These are phyloP conservation scores for Plebejus argus DNA, from an alignment of 2,888 invertebrate genomes.

Conservation along the genomic window DNA sequence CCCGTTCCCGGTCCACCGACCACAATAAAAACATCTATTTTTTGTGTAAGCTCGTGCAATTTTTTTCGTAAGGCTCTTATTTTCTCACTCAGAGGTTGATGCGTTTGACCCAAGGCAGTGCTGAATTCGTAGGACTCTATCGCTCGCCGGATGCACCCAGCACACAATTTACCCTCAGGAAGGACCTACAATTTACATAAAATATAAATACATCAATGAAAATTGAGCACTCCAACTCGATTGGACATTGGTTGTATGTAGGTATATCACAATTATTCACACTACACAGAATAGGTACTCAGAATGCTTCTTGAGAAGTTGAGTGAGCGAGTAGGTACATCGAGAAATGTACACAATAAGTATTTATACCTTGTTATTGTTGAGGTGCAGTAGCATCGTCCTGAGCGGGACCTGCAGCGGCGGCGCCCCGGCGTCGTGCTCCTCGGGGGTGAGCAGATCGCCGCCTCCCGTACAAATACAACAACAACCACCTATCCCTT, in stretches of 20 bases:
- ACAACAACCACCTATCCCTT: conserved; percentile 51
- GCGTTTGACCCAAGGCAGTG: conserved; percentile 50
- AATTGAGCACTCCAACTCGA: no score
- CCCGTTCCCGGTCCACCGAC: conserved; percentile 65
- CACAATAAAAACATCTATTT: conserved; percentile 74
- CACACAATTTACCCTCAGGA: conserved; percentile 64
- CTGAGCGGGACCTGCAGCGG: conserved; percentile 59
- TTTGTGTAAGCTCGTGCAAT: conserved; percentile 68
- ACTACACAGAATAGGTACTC: no score
- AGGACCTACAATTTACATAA: conserved; percentile 53
- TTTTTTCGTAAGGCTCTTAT: conserved; percentile 64
- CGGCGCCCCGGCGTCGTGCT: conserved; percentile 61
- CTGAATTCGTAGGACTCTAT: conserved; percentile 66
- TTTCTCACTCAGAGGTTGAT: conserved; percentile 68
- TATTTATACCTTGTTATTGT: conserved; percentile 63
- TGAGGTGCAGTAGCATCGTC: conserved; percentile 67
- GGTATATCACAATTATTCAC: no score
- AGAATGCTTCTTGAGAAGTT: neutral
- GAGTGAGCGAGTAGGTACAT: neutral
- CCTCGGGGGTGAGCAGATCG: conserved; percentile 64
- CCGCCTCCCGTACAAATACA: conserved; percentile 60
- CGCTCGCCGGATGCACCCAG: conserved; percentile 59
- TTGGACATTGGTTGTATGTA: no score
- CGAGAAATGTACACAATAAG: neutral
- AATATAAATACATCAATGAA: no score